phyloP scores from a whole-genome alignment of 2,113 vertebrate genomes.

The Microcebus tavaratra region DNA sequence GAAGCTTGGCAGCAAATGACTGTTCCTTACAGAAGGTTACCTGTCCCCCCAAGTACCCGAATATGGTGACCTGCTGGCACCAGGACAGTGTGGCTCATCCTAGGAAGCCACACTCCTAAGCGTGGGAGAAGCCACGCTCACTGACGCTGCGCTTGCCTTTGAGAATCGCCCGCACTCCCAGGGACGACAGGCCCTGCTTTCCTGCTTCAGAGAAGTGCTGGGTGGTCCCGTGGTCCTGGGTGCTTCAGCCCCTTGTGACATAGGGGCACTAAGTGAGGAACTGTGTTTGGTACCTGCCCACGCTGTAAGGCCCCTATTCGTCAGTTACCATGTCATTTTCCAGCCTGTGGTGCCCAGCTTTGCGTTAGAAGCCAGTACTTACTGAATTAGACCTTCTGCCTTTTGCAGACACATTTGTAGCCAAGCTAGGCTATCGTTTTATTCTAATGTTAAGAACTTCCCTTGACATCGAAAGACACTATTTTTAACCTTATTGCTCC shows the following conservation, averaged over 20 bases:
- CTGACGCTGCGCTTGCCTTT: not conserved
- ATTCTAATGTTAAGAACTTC: not conserved
- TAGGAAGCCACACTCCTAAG: not conserved
- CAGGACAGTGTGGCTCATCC: not conserved
- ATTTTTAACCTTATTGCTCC: not conserved
- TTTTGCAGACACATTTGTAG: not conserved
- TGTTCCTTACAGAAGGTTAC: not conserved
- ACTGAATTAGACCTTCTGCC: not conserved
- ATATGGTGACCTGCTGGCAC: too few species aligned
- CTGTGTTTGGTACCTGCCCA: accelerated
- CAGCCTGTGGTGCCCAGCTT: accelerated
- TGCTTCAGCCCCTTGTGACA: not conserved
- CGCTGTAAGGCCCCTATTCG: accelerated
- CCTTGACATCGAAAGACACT: not conserved
- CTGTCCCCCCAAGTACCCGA: accelerated
- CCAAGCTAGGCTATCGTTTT: not conserved
- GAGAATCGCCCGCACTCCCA: too few species aligned
- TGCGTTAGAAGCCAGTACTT: not conserved
- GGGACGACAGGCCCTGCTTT: not conserved
- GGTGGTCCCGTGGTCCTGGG: not conserved
- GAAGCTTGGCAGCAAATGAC: not conserved
- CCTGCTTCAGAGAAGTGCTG: not conserved
- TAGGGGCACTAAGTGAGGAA: not conserved
- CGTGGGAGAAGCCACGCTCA: accelerated
- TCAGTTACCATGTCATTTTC: accelerated